These are phyloP conservation scores for Coilia nasus DNA, from an alignment of 2,797 vertebrate species.

Conservation along the genomic window DNA sequence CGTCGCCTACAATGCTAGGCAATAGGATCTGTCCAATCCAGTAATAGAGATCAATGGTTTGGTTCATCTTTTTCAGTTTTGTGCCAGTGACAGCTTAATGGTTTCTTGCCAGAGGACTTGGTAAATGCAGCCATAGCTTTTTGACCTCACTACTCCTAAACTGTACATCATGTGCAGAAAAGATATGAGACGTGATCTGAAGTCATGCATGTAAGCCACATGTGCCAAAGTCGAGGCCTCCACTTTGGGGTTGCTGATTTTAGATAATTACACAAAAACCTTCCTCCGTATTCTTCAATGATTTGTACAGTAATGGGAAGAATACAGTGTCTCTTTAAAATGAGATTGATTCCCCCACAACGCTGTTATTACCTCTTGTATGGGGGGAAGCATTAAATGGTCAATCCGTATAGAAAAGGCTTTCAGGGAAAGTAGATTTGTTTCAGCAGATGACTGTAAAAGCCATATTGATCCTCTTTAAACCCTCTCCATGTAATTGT, in stretches of 20 bases:
- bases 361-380: slow-evolving; percentile 14
- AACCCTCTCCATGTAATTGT: neutral
- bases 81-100: too few relatives aligned
- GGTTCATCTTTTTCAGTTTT: too few relatives aligned
- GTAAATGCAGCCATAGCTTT: neutral
- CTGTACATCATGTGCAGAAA: neutral
- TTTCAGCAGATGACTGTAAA: slow-evolving; percentile 10
- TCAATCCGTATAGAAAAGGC: slow-evolving; percentile 30
- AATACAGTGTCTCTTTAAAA: slow-evolving; percentile 36
- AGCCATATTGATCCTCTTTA: neutral
- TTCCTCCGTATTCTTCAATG: neutral
- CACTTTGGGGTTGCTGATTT: neutral
- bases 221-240: too few relatives aligned
- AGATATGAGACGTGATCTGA: neutral
- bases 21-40: too few relatives aligned
- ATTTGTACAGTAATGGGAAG: slow-evolving; percentile 23
- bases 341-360: slow-evolving; percentile 9
- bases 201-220: neutral
- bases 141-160: neutral
- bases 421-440: slow-evolving; percentile 23
- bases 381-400: slow-evolving; percentile 31
- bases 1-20: too few relatives aligned
- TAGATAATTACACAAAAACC: neutral
- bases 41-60: too few relatives aligned
- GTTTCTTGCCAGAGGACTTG: neutral